These are phyloP conservation scores for Danaus melanippus DNA, from an alignment of 1,140 invertebrate species.

Conservation along the genomic window DNA sequence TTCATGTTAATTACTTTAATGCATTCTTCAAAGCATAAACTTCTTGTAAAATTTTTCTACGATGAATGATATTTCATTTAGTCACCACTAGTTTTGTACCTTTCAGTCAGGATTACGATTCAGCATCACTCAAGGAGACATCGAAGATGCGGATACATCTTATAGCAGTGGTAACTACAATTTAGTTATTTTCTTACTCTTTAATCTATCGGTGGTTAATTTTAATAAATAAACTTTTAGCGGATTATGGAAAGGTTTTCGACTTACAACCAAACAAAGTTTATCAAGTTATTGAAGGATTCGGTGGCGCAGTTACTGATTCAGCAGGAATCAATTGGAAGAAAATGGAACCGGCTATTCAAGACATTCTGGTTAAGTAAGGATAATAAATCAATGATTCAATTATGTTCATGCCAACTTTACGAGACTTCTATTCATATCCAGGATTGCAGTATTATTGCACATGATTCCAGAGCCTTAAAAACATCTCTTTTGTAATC, in stretches of 20 bases:
- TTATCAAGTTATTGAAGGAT: constrained; percentile 17
- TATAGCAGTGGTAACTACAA: not conserved
- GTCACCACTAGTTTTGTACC: too few species aligned
- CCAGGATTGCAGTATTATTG: too few species aligned
- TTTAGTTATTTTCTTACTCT: constrained; percentile 1
- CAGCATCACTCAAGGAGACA: not conserved
- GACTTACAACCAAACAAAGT: constrained; percentile 3
- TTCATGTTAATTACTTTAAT: too few species aligned
- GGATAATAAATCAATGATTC: not conserved
- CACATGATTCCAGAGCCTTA: too few species aligned
- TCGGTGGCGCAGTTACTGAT: constrained; percentile 18
- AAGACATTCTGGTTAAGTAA: constrained; percentile 11
- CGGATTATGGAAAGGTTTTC: constrained; percentile 1
- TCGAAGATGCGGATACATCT: not conserved
- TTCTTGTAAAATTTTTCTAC: too few species aligned
- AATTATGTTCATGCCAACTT: too few species aligned
- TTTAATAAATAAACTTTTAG: not conserved
- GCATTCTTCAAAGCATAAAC: too few species aligned
- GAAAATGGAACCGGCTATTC: constrained; percentile 5
- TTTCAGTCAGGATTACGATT: not conserved
- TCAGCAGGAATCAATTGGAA: constrained; percentile 17
- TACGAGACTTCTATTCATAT: too few species aligned
- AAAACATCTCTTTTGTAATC: too few species aligned
- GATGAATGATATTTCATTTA: too few species aligned
- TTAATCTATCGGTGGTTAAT: not conserved